Base-by-base conservation (phyloP, 2,888 invertebrate genomes). In the Cheilosia scutellata region DNA sequence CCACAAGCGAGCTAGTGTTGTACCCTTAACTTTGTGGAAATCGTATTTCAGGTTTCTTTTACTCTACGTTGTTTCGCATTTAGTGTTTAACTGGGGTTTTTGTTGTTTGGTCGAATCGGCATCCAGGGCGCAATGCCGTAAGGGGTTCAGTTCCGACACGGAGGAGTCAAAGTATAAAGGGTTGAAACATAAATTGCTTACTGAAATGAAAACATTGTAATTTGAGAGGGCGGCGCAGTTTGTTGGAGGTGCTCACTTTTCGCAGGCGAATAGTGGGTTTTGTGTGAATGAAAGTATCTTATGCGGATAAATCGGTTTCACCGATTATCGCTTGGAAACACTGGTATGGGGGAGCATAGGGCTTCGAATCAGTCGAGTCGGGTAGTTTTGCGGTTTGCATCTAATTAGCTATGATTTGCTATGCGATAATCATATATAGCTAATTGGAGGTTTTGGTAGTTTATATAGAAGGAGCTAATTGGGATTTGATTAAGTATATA, bases 1-100 rank as follows among this genome's bases (percentile, higher is more conserved):
- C 25, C 13, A 40, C 25, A 29, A 3, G n/a, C n/a, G 20, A 40
- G n/a, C 37, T 13, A 3, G 13, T 20, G 20, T 33, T 11, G 44
- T 44, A 37, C 44, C 51, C 16, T 33, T 13, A 70, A 79, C 44
- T 78, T 68, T 68, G 63, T 79, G 58, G 49, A 75, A 84, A 75
- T 79, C 74, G 63, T 60, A 71, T 75, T 68, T 53, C 65, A 60
- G 76, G 76, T 68, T 76, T 60, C 44, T 47, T 60, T 77, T 42
- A 20, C 57, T 44, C 42, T 76, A 76, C 62, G 60, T 76, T 86
- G 80, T 82, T 80, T 80, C 76, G 76, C 76, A 76, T 80, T 86
- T 86, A 77, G 72, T 72, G 62, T 72, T 86, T 72, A 76, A 72
- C 65, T 76, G 62, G 66, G 71, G 75, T 76, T 71, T 63, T 83